Base-by-base conservation (phyloP, 2,113 vertebrate species). In the Gymnarchus niloticus region DNA sequence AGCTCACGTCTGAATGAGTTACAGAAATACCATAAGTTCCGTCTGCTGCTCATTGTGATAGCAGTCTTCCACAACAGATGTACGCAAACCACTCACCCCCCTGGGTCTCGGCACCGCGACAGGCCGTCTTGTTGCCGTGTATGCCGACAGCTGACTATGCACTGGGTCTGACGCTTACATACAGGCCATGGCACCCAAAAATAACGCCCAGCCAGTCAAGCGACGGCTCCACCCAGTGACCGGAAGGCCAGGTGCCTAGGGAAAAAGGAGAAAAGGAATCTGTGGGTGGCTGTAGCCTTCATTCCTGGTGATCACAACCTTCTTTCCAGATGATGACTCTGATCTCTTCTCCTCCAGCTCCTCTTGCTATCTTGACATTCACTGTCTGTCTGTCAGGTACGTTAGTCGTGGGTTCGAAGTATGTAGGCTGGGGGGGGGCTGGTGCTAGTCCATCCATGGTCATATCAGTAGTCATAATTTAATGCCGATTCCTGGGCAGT, bases 61-160 rank as follows among this genome's bases (percentile, higher is more conserved):
- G 52, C 28, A 14, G 52, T 33, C 52, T 28, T 17, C 17, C 46
- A 52, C 52, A 8, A 46, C 59, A 51, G 23, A 84, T 46, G 28
- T 59, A 84, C 46, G 37, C 28, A 87, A 10, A 0, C 37, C 21
- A 37, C 21, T 1, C 44, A n/a, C 54, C 44, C 23, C 48, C 48
- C 0, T 5, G 28, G 49, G 81, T 80, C 49, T 56, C 41, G 23
- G 25, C 37, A 19, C 44, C 73, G 10, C 65, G 69, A 57, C 57
- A 52, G 84, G 17, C 51, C 44, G 52, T 54, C 76, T 59, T 69
- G 61, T 46, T n/a, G 52, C 56, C 49, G 78, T 52, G 48, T 28
- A 44, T 83, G 48, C 28, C 44, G 84, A 88, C 86, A 89, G 88
- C 88, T 89, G 86, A 87, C 82, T 52, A 88, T 81, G 76, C 37